phyloP scores from a whole-genome alignment of 2,113 vertebrate species.

The Chinchilla lanigera region DNA sequence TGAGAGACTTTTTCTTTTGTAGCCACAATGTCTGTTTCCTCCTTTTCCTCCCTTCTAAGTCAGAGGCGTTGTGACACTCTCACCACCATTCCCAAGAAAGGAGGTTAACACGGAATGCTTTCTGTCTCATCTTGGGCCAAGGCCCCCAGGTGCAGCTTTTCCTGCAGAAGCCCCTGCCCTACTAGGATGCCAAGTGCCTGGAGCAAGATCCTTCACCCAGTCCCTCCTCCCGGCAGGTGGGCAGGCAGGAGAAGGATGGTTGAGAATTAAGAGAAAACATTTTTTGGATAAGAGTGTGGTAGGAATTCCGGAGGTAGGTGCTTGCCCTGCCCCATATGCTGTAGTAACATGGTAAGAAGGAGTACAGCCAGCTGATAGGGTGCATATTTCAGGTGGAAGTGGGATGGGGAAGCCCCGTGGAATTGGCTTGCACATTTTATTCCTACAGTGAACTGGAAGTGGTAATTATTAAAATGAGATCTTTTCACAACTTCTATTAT shows the following conservation, averaged over 20 bases:
- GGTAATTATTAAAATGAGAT: not conserved
- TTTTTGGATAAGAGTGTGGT: not conserved
- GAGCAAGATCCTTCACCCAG: not conserved
- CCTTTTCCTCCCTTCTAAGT: not conserved
- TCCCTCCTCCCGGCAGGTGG: not conserved
- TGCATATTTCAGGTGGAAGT: not conserved
- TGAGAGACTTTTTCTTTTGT: not conserved
- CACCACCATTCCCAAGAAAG: not conserved
- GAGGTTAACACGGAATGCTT: not conserved
- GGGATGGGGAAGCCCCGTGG: rapidly evolving
- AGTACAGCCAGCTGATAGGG: not conserved
- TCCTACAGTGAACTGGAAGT: not conserved
- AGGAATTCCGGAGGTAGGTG: not conserved
- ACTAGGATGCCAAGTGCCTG: not conserved
- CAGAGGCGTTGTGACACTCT: not conserved
- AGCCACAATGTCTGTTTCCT: not conserved
- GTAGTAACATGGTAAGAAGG: not conserved
- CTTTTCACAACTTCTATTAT: not conserved
- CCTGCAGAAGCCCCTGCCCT: not conserved
- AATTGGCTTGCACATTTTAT: not conserved
- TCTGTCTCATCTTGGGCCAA: not conserved
- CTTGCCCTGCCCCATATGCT: no score
- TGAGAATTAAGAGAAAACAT: not conserved
- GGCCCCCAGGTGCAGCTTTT: not conserved
- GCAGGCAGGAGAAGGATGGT: not conserved